Evolutionary conservation across 2,797 vertebrate species (phyloP).

Genomic region (Glossophaga mutica): DNA sequence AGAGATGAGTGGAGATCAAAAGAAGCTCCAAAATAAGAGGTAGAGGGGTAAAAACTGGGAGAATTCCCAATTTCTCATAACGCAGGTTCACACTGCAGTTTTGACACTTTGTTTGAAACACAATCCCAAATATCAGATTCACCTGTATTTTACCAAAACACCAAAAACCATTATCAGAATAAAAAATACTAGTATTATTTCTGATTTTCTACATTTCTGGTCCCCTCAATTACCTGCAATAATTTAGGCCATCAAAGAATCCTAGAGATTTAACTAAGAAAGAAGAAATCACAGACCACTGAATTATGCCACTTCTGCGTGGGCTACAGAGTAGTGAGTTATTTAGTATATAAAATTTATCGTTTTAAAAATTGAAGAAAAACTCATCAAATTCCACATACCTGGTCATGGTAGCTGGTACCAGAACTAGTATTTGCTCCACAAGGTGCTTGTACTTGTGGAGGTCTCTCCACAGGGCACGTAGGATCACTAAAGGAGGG

Average conservation of each 20-base stretch:
- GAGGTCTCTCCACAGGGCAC: conserved; percentile 93
- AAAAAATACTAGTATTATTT: background rate
- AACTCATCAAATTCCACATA: conserved; percentile 73
- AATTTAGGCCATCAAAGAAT: background rate
- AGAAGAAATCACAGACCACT: background rate
- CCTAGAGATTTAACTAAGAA: background rate
- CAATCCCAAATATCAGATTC: background rate
- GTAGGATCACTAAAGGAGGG: conserved; percentile 90
- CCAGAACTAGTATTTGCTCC: conserved; percentile 85
- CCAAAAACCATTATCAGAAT: background rate
- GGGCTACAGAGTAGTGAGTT: background rate
- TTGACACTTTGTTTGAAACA: background rate
- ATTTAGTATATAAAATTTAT: background rate
- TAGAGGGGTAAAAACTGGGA: background rate
- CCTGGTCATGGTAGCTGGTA: conserved; percentile 94
- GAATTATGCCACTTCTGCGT: background rate
- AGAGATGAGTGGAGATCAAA: background rate
- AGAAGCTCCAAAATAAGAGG: background rate
- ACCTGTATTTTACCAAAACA: background rate
- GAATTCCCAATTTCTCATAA: background rate
- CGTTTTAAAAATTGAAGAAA: background rate
- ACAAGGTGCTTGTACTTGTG: conserved; percentile 89
- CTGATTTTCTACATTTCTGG: background rate
- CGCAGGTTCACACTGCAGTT: background rate
- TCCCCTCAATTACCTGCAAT: background rate